Conservation (phyloP, 2,797 vertebrate species). For the Malacoraja senta region DNA sequence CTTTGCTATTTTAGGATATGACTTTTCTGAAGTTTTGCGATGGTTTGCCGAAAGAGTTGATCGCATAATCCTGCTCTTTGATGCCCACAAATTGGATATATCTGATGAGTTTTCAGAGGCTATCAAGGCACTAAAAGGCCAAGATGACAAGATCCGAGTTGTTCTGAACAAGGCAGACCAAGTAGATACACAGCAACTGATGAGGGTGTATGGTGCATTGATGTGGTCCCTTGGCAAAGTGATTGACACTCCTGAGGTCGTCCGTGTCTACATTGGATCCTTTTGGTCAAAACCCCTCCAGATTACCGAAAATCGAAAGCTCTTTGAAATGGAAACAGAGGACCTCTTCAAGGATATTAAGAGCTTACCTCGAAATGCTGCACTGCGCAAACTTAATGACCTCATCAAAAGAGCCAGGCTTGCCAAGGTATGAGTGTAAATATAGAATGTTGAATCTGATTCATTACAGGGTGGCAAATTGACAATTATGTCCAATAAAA, state of each 20-base stretch:
- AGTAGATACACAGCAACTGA: constrained; percentile 93
- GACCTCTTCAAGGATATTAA: constrained; percentile 92
- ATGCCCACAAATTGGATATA: constrained; percentile 95
- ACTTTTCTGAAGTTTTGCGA: constrained; percentile 88
- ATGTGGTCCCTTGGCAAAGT: constrained; percentile 98
- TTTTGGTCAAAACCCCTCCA: constrained; percentile 92
- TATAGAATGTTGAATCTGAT: not conserved
- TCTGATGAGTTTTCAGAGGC: constrained; percentile 97
- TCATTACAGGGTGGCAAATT: not conserved
- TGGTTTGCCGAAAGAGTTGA: constrained; percentile 93
- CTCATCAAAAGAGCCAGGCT: constrained; percentile 90
- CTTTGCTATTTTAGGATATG: constrained; percentile 65
- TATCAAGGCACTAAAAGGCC: constrained; percentile 84
- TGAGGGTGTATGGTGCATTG: constrained; percentile 91
- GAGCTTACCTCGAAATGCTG: constrained; percentile 84
- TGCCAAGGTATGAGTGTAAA: constrained; percentile 74
- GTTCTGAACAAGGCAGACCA: constrained; percentile 95
- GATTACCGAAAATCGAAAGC: constrained; percentile 81
- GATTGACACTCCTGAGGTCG: constrained; percentile 89
- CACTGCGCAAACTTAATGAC: constrained; percentile 91
- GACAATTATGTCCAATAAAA: not conserved
- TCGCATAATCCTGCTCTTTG: constrained; percentile 90
- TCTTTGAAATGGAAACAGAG: constrained; percentile 87
- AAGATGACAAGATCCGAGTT: constrained; percentile 94
- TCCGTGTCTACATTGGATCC: constrained; percentile 86